Percentiles rank a stretch among this genome's conserved stretches.
phyloP scores from a whole-genome alignment of 2,113 vertebrate species.

The Promerops cafer region DNA sequence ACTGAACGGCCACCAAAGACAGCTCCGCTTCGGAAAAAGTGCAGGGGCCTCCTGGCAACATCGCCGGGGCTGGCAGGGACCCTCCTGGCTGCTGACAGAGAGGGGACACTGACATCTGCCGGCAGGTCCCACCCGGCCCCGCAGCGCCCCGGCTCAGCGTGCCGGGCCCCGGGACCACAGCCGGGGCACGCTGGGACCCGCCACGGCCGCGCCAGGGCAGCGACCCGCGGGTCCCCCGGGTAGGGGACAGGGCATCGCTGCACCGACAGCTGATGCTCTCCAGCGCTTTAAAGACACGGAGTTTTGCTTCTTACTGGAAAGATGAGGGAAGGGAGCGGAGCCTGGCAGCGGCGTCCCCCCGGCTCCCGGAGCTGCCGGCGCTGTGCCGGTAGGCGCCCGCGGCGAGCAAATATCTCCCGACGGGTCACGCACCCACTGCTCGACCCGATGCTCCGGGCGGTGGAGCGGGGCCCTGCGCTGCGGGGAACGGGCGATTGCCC shows the following conservation, averaged over 20 bases:
- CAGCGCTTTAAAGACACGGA: background rate
- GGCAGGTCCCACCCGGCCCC: background rate
- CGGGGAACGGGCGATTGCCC: background rate
- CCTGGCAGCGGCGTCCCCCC: background rate
- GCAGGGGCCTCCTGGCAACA: background rate
- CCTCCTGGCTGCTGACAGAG: background rate
- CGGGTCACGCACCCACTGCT: background rate
- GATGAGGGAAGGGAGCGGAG: background rate
- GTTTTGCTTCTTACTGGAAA: background rate
- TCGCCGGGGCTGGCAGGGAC: background rate
- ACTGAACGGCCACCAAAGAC: background rate
- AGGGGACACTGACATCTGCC: constrained; percentile 58
- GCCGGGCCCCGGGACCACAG: background rate
- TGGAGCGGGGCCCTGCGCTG: background rate
- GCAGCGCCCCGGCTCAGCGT: background rate
- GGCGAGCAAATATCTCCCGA: background rate
- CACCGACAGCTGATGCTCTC: background rate
- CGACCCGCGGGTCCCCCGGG: background rate
- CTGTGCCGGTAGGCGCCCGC: background rate
- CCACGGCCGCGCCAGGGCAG: background rate
- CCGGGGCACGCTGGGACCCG: background rate
- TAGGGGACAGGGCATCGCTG: background rate
- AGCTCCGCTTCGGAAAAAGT: background rate
- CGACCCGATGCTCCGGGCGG: background rate
- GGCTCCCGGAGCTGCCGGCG: background rate